A percentile compares a stretch with the other conserved stretches of the same genome.
Conservation (phyloP, 2,888 invertebrate species). For the Clusia tigrina region DNA sequence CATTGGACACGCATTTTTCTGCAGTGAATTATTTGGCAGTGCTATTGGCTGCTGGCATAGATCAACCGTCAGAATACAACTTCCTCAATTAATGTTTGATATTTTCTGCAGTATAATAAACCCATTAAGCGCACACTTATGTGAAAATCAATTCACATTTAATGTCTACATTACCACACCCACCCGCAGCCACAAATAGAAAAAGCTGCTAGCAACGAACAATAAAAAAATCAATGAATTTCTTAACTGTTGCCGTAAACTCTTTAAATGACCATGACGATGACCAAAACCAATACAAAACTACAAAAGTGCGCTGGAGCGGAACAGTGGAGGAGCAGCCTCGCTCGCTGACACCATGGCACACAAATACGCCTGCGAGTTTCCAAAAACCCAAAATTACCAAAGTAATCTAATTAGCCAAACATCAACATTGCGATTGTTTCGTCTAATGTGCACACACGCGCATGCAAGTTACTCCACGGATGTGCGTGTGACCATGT, state of each 20-base stretch:
- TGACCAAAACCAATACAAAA: constrained; percentile 21
- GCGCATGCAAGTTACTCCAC: neutral
- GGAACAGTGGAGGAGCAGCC: neutral
- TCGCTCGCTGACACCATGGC: neutral
- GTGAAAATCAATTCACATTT: neutral
- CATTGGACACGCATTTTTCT: no score
- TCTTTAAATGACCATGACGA: constrained; percentile 23
- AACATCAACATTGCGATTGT: constrained; percentile 20
- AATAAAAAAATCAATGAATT: constrained; percentile 31
- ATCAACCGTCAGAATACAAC: no score
- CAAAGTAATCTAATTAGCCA: constrained; percentile 54
- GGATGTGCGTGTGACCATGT: neutral
- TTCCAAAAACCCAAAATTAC: constrained; percentile 31
- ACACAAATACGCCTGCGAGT: neutral
- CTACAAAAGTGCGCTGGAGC: constrained; percentile 13
- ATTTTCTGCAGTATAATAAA: neutral
- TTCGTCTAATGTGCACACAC: no score
- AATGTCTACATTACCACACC: constrained; percentile 2
- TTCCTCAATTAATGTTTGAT: constrained; percentile 27
- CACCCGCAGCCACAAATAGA: neutral
- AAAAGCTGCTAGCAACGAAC: constrained; percentile 5
- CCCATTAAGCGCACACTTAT: neutral
- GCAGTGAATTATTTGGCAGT: no score
- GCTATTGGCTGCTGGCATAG: no score
- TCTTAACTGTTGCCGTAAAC: constrained; percentile 30